phyloP scores from a whole-genome alignment of 2,797 vertebrate genomes.

The Notolepis coatsorum region DNA sequence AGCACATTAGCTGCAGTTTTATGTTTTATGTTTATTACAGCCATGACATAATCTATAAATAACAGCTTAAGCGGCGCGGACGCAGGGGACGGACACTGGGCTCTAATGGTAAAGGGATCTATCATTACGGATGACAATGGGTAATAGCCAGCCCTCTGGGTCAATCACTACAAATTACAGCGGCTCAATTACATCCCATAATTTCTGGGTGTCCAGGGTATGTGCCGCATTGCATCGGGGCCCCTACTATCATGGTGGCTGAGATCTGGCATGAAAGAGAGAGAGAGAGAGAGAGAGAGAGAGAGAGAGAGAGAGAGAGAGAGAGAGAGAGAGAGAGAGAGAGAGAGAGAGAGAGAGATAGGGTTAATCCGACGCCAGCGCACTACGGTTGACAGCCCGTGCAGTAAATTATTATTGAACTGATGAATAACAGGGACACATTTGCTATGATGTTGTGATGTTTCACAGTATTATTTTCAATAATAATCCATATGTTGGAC shows the following conservation, averaged over 20 bases:
- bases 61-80: constrained; percentile 92
- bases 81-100: constrained; percentile 86
- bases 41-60: constrained; percentile 98
- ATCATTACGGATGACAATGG: constrained; percentile 96
- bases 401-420: no score
- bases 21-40: constrained; percentile 97
- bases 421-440: no score
- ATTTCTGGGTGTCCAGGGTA: constrained; percentile 57
- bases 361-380: no score
- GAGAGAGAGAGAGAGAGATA: no score
- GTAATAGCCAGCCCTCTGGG: constrained; percentile 91
- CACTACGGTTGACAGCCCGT: no score
- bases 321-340: no score
- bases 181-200: constrained; percentile 92
- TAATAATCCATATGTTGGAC: no score
- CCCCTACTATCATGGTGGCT: neutral
- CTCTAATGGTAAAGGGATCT: constrained; percentile 94
- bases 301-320: no score
- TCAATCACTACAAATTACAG: constrained; percentile 96
- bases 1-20: constrained; percentile 92
- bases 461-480: no score
- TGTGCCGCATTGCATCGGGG: constrained; percentile 13
- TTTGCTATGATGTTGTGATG: no score
- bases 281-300: no score
- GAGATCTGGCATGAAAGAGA: neutral